These are phyloP conservation scores for Acanthurus tractus DNA, from an alignment of 2,797 vertebrate species.

Conservation along the genomic window DNA sequence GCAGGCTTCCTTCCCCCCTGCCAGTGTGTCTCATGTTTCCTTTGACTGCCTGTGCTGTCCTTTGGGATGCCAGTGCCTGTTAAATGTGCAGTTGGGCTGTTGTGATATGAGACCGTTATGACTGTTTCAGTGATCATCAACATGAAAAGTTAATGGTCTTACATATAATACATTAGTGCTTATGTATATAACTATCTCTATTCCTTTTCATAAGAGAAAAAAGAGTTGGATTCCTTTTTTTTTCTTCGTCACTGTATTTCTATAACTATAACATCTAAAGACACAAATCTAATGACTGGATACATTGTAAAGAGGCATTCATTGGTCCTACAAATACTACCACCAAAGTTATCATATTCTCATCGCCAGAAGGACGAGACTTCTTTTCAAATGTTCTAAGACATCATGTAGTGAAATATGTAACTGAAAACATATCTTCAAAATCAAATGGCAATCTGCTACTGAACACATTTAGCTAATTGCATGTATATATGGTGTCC, in stretches of 20 bases:
- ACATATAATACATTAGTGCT: too few relatives aligned
- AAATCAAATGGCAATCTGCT: neutral
- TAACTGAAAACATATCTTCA: neutral
- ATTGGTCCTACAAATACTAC: neutral
- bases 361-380: neutral
- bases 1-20: conserved; percentile 23
- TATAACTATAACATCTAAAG: neutral
- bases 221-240: neutral
- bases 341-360: too few relatives aligned
- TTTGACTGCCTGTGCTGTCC: conserved; percentile 41
- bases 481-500: neutral
- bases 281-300: neutral
- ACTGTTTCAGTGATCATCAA: conserved; percentile 12
- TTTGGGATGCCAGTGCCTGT: conserved; percentile 30
- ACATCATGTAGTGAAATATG: neutral
- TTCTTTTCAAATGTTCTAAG: neutral
- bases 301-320: neutral
- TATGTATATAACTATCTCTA: neutral
- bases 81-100: conserved; percentile 22
- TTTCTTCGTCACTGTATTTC: neutral
- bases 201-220: conserved; percentile 5
- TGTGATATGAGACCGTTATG: conserved; percentile 1
- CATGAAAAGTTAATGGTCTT: neutral
- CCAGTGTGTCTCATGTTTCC: conserved; percentile 53
- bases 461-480: neutral